Evolutionary conservation across 2,888 invertebrate genomes (phyloP).

Genomic region (Anagyrus pseudococci): DNA sequence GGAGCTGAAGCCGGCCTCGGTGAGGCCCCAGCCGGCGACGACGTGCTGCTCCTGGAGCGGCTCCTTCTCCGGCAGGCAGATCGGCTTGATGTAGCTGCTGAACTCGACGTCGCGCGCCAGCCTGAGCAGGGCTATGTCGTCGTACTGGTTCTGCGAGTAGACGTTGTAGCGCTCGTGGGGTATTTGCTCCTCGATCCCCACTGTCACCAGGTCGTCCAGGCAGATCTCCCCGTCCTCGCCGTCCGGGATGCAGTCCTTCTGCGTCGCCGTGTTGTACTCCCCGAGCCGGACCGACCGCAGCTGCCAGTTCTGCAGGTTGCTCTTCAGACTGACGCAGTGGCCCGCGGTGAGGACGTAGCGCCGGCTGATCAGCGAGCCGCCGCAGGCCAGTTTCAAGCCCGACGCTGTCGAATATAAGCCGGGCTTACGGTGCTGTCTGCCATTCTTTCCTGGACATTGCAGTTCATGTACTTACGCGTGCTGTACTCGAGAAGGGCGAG

Average conservation of each 20-base stretch:
- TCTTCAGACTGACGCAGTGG: constrained; percentile 77
- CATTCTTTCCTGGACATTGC: background rate
- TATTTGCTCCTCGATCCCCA: constrained; percentile 70
- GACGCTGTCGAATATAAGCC: constrained; percentile 62
- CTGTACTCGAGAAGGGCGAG: constrained; percentile 64
- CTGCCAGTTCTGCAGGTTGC: constrained; percentile 61
- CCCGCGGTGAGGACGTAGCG: constrained; percentile 78
- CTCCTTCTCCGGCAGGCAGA: constrained; percentile 67
- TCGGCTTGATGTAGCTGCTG: constrained; percentile 67
- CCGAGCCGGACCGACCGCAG: constrained; percentile 71
- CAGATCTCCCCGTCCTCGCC: constrained; percentile 62
- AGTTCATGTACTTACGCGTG: constrained; percentile 48
- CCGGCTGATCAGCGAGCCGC: constrained; percentile 73
- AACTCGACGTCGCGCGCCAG: constrained; percentile 65
- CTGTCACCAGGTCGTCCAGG: constrained; percentile 67
- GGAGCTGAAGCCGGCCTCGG: constrained; percentile 64
- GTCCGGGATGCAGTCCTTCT: constrained; percentile 67
- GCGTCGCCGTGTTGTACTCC: constrained; percentile 68
- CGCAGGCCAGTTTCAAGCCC: constrained; percentile 70
- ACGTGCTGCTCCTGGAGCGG: constrained; percentile 59
- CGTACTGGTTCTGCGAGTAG: constrained; percentile 68
- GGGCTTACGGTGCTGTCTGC: too few relatives aligned
- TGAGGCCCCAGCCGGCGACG: constrained; percentile 74
- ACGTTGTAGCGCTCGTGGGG: constrained; percentile 70
- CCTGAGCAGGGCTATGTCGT: constrained; percentile 78